Evolutionary conservation across 2,797 vertebrate genomes (phyloP).

Genomic region (Alectoris magna): DNA sequence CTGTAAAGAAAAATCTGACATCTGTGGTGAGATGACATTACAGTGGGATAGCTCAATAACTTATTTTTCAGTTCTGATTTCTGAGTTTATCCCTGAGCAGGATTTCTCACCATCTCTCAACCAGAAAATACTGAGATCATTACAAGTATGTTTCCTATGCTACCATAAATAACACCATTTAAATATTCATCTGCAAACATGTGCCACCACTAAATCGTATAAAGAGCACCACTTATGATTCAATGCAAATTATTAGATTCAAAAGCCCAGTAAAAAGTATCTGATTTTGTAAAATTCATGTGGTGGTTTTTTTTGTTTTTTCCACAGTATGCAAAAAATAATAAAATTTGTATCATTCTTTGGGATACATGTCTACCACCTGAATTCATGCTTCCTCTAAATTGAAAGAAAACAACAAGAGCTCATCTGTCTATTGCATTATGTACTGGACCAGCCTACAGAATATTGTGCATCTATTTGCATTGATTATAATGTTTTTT

Average conservation of each 20-base stretch:
- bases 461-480: slow-evolving; percentile 41
- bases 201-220: slow-evolving; percentile 26
- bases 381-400: not conserved
- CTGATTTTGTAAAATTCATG: not conserved
- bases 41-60: not conserved
- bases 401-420: not conserved
- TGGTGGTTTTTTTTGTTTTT: not conserved
- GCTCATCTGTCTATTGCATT: slow-evolving; percentile 29
- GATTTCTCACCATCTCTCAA: slow-evolving; percentile 17
- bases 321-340: not conserved
- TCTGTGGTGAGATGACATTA: slow-evolving; percentile 3
- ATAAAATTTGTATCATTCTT: not conserved
- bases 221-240: not conserved
- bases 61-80: not conserved
- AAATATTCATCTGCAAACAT: slow-evolving; percentile 34
- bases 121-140: not conserved
- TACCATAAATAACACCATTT: slow-evolving; percentile 24
- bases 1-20: slow-evolving; percentile 23
- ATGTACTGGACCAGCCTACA: slow-evolving; percentile 29
- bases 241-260: slow-evolving; percentile 5
- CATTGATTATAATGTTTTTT: slow-evolving; percentile 24
- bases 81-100: not conserved
- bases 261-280: not conserved
- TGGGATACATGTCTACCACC: not conserved
- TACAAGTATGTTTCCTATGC: not conserved